Percentiles rank a stretch among this genome's conserved stretches.
Conservation (phyloP, 2,888 invertebrate genomes). For the Ametastegia equiseti region DNA sequence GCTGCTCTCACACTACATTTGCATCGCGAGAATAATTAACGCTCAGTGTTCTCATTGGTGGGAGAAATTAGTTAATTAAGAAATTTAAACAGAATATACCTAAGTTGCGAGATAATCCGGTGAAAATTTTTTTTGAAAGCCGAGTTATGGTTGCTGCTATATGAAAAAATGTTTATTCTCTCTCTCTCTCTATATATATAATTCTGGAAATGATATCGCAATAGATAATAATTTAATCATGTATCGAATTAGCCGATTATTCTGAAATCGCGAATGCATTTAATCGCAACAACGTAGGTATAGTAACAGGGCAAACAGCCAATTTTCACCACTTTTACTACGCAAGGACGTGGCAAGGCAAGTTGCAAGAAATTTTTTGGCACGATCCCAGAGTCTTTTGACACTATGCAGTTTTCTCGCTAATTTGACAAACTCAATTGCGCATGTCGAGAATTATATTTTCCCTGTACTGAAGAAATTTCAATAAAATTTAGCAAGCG, state of each 20-base stretch:
- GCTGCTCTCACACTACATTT: constrained; percentile 23
- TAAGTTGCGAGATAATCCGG: constrained; percentile 16
- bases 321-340: constrained; percentile 24
- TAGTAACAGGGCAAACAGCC: neutral
- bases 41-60: constrained; percentile 33
- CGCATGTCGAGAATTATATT: neutral
- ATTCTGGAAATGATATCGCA: too few species aligned
- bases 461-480: neutral
- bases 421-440: constrained; percentile 10
- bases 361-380: constrained; percentile 2
- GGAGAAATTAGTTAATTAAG: constrained; percentile 39
- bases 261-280: neutral
- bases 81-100: constrained; percentile 30
- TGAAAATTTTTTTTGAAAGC: neutral
- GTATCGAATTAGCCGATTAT: too few species aligned
- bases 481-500: neutral
- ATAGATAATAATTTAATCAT: too few species aligned
- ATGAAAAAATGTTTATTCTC: neutral
- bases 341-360: constrained; percentile 9
- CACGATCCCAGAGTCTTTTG: neutral
- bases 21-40: constrained; percentile 36
- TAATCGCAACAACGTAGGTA: neutral
- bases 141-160: too few species aligned
- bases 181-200: too few species aligned
- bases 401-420: neutral